Evolutionary conservation across 2,113 vertebrate genomes (phyloP).

Genomic region (Dicentrarchus labrax): DNA sequence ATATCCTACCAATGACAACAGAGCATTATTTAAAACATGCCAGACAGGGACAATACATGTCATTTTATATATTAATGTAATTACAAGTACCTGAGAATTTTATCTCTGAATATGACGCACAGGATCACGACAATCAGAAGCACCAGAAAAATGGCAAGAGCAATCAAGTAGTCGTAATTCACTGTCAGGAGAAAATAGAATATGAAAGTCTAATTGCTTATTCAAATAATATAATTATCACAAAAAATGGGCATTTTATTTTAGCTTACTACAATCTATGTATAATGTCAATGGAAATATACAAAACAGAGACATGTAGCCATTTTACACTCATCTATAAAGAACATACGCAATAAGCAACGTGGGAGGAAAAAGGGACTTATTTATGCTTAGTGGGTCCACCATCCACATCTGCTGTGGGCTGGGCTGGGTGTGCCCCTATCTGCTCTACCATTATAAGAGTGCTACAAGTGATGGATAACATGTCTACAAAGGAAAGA

Average conservation of each 20-base stretch:
- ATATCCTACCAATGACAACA: background rate
- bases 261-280: background rate
- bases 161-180: fast-evolving
- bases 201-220: background rate
- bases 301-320: background rate
- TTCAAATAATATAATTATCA: background rate
- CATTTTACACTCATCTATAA: too few relatives aligned
- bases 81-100: background rate
- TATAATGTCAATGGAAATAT: background rate
- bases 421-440: too few relatives aligned
- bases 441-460: too few relatives aligned
- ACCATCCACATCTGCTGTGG: too few relatives aligned
- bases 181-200: background rate
- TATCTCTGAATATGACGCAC: background rate
- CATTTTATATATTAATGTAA: background rate
- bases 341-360: too few relatives aligned
- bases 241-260: background rate
- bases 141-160: fast-evolving
- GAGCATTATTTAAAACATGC: background rate
- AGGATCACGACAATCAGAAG: background rate
- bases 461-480: too few relatives aligned
- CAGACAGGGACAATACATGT: background rate
- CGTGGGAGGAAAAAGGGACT: too few relatives aligned
- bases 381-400: too few relatives aligned
- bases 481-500: too few relatives aligned